Evolutionary conservation across 2,113 vertebrate species (phyloP), one percentile per base, ranked within the genome.

Genomic region (Catagonus wagneri): DNA sequence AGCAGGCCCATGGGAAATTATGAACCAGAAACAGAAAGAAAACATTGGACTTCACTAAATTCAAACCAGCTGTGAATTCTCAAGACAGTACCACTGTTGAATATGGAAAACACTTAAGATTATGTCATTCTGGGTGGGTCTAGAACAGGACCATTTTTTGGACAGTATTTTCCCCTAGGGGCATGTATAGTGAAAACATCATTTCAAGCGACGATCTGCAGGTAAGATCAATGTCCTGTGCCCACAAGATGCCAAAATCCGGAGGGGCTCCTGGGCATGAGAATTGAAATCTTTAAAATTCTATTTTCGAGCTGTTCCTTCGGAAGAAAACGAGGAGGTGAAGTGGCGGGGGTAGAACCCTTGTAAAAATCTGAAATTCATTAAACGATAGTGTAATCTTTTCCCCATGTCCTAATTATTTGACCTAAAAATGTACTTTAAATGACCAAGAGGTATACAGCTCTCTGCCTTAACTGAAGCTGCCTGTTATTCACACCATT

Each of bases 71-170:
- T 97, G 90, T 90, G 94, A 95, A 65, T 83, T 94, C 78, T 96
- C 93, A 94, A 92, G 97, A 95, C 92, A 92, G 65, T 80, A 87
- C 95, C 94, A 95, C 44, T 88, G 66, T 60, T 94, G 68, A 96
- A 91, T 90, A 93, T 10, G 86, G 95, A 94, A 97, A 97, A 95
- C 50, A 95, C 69, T 96, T 91, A 92, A 52, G 93, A 97, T 97
- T 96, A 93, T 96, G 78, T 98, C 95, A 98, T 97, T 89, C 68
- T 97, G 97, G 96, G 96, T 97, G 95, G 90, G 84, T 97, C 96
- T 79, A 83, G 58, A 88, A 92, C 9, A 85, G 15, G 76, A 32
- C n/a, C 25, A 34, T 92, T 92, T 84, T 93, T 81, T 54, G 13
- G 32, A 94, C 16, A 75, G 25, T 93, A 56, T 74, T 96, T 96